phyloP scores from a whole-genome alignment of 2,797 vertebrate genomes.

The Hemibagrus guttatus region DNA sequence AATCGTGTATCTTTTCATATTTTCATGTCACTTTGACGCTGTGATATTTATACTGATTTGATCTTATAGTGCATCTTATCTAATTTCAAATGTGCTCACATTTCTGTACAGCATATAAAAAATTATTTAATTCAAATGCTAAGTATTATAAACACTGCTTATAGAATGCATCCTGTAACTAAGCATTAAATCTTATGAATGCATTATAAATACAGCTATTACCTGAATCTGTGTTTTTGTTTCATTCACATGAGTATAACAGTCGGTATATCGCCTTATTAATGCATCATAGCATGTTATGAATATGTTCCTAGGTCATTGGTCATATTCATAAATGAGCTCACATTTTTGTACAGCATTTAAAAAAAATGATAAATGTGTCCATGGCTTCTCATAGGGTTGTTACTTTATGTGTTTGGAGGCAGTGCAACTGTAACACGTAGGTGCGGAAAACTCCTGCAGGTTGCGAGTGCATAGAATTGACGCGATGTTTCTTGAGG shows the following conservation, averaged over 20 bases:
- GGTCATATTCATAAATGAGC: too few species aligned
- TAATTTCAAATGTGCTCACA: too few species aligned
- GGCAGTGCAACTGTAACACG: neutral
- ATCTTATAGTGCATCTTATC: too few species aligned
- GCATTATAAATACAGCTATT: neutral
- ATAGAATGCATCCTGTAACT: neutral
- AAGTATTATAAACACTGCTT: neutral
- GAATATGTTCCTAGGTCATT: neutral
- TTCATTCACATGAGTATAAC: neutral
- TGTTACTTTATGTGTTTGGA: neutral
- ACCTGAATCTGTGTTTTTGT: neutral
- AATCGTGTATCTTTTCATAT: neutral
- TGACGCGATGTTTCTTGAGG: neutral
- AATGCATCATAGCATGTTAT: neutral
- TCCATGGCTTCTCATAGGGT: neutral
- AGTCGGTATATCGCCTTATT: neutral
- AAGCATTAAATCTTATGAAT: neutral
- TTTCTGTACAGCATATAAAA: too few species aligned
- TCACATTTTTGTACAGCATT: neutral
- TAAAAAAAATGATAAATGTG: neutral
- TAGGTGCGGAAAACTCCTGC: neutral
- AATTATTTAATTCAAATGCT: too few species aligned
- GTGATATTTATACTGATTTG: neutral
- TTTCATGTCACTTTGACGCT: neutral
- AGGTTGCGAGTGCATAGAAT: conserved; percentile 1